Conservation (phyloP, 1,140 invertebrate genomes). For the Drosophila funebris region DNA sequence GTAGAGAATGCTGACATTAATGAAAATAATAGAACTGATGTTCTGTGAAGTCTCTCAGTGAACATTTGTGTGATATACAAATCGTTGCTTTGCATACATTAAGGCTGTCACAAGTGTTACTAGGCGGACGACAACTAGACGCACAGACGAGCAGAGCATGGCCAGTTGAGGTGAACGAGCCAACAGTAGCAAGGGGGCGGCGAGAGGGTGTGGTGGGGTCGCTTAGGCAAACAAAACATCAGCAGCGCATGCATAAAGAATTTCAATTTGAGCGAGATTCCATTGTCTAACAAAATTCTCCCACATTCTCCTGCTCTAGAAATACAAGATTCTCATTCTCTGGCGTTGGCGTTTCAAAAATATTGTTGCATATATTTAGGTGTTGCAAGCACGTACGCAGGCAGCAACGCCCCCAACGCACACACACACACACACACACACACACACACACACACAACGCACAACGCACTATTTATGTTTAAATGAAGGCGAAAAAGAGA, state of each 20-base stretch:
- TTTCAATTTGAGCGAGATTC: conserved; percentile 68
- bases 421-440: conserved; percentile 11
- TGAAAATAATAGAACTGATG: too few species aligned
- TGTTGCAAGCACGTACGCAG: conserved; percentile 70
- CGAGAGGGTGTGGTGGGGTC: background rate
- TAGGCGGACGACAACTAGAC: conserved; percentile 23
- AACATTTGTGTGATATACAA: conserved; percentile 3
- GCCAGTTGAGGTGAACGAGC: background rate
- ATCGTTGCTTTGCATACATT: conserved; percentile 60
- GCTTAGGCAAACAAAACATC: conserved; percentile 61
- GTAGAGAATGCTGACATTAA: too few species aligned
- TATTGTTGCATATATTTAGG: conserved; percentile 72
- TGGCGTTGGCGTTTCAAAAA: conserved; percentile 19
- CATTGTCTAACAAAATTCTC: conserved; percentile 35
- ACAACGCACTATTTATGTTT: conserved; percentile 42
- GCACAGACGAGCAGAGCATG: background rate
- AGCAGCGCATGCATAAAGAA: conserved; percentile 54
- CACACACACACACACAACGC: too few species aligned
- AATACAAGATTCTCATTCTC: conserved; percentile 11
- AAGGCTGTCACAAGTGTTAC: conserved; percentile 48
- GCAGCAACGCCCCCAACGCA: conserved; percentile 35
- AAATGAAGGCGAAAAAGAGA: conserved; percentile 32
- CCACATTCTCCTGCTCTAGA: background rate
- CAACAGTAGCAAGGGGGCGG: background rate
- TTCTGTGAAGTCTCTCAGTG: background rate